Evolutionary conservation across 2,888 invertebrate species (phyloP).

Genomic region (Tetrapedia diversipes): DNA sequence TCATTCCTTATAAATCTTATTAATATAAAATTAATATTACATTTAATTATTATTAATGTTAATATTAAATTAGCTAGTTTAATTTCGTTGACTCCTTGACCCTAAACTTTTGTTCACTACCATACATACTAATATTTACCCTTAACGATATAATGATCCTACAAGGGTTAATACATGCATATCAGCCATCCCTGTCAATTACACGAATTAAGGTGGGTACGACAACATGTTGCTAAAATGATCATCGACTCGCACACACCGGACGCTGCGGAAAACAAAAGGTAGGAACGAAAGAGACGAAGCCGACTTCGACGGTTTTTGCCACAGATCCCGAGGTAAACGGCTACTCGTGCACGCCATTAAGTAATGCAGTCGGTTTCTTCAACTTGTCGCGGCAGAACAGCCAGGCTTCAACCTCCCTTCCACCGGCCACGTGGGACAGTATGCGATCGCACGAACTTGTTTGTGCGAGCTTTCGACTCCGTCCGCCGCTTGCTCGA

Average conservation of each 20-base stretch:
- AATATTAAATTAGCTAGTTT: too few species aligned
- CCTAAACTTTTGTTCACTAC: too few species aligned
- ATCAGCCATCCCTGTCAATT: background rate
- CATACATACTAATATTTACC: too few species aligned
- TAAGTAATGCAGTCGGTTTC: conserved; percentile 79
- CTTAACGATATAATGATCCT: too few species aligned
- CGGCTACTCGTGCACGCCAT: conserved; percentile 75
- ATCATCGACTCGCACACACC: conserved; percentile 61
- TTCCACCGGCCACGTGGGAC: conserved; percentile 10
- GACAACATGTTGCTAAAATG: conserved; percentile 68
- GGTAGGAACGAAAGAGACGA: conserved; percentile 26
- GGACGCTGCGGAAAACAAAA: conserved; percentile 31
- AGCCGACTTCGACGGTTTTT: conserved; percentile 61
- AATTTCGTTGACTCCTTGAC: too few species aligned
- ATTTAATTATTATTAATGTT: too few species aligned
- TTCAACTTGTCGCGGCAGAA: conserved; percentile 73
- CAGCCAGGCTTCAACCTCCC: conserved; percentile 41
- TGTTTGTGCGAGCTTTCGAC: conserved; percentile 61
- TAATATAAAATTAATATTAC: too few species aligned
- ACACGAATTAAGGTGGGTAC: conserved; percentile 8
- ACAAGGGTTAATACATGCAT: background rate
- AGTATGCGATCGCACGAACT: conserved; percentile 62
- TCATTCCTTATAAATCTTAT: too few species aligned
- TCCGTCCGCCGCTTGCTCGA: conserved; percentile 23
- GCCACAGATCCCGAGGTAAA: conserved; percentile 65